phyloP scores from a whole-genome alignment of 2,888 invertebrate genomes.

The Acanthacorydalis orientalis region DNA sequence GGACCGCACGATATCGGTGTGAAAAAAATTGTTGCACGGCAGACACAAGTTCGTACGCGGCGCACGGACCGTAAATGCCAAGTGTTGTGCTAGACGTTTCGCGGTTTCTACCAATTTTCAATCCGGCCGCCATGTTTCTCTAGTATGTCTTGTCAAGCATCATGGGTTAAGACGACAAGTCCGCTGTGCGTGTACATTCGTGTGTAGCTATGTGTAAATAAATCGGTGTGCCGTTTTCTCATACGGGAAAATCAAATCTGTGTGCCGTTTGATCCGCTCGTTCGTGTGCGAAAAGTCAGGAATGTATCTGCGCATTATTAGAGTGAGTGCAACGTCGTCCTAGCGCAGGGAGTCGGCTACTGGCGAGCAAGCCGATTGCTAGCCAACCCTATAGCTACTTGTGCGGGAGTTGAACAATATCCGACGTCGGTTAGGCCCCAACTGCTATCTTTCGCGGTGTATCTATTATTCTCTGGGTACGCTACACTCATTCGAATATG shows the following conservation, averaged over 20 bases:
- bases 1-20: background rate
- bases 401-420: slow-evolving; percentile 27
- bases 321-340: slow-evolving; percentile 28
- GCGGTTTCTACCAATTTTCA: slow-evolving; percentile 24
- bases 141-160: slow-evolving; percentile 26
- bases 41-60: no score
- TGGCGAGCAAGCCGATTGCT: slow-evolving; percentile 22
- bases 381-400: slow-evolving; percentile 20
- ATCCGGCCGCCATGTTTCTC: slow-evolving; percentile 31
- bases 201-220: slow-evolving; percentile 11
- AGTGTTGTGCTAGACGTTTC: slow-evolving; percentile 13
- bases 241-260: background rate
- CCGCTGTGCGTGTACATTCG: slow-evolving; percentile 13
- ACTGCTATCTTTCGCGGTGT: slow-evolving; percentile 16
- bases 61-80: background rate
- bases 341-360: slow-evolving; percentile 31
- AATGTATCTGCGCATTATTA: slow-evolving; percentile 30
- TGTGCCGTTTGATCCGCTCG: slow-evolving; percentile 10
- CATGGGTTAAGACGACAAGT: slow-evolving; percentile 26
- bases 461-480: background rate
- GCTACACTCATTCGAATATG: slow-evolving; percentile 13
- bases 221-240: slow-evolving; percentile 9
- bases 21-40: background rate
- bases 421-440: slow-evolving; percentile 18
- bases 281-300: slow-evolving; percentile 9